Base-by-base conservation (phyloP, 2,113 vertebrate species). In the Bettongia penicillata region DNA sequence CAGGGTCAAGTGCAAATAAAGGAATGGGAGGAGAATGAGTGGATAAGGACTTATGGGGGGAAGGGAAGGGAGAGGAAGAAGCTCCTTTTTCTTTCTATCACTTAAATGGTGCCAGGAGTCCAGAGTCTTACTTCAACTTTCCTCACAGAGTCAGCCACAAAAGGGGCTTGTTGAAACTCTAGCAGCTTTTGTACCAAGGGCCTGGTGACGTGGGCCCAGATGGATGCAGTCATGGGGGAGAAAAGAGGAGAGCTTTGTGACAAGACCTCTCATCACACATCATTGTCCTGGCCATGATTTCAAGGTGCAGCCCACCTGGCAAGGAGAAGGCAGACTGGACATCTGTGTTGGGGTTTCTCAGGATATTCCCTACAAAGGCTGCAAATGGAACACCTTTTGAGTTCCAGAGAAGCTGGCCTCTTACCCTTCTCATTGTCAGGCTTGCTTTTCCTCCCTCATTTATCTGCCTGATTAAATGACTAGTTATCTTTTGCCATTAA, bases 41-140 rank as follows among this genome's bases (percentile, higher is more conserved):
- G 11, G 61, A 84, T 49, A 57, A 50, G 84, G 50, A 51, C 48
- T 48, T 23, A n/a, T 50, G 28, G 53, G 52, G 53, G 89, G 37
- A 43, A 89, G 49, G 25, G 53, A 53, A 37, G 49, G 50, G 43
- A 90, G 24, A 26, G 90, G 49, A 95, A 92, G 48, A 92, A 47
- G 68, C 52, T 84, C n/a, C 37, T 31, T 95, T 95, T 90, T 53
- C 31, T 97, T 92, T 23, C 93, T 68, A 89, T 93, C 51, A 5
- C 91, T 93, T 50, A 57, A 91, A 51, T 53, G 53, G 57, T 95
- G 89, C 51, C 92, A 92, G 52, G 37, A 14, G 47, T 57, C 95
- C 61, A 51, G 51, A 51, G 53, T 92, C 49, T 53, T n/a, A 22
- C 8, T 90, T 50, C 53, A 50, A 57, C 55, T 47, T 94, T 84